Evolutionary conservation across 2,113 vertebrate genomes (phyloP).

Genomic region (Equus quagga): DNA sequence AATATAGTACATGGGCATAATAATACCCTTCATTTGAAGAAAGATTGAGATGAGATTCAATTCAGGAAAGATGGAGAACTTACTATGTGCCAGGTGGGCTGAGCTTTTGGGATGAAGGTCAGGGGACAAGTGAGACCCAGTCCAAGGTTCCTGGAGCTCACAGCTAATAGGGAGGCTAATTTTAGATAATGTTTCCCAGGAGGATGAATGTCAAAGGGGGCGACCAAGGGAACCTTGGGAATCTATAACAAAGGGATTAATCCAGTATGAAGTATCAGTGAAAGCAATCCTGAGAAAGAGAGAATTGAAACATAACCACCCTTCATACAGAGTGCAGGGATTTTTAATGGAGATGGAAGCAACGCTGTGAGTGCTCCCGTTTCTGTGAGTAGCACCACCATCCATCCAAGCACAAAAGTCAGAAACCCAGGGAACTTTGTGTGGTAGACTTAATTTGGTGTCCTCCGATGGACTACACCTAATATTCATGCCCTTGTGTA

Average conservation of each 20-base stretch:
- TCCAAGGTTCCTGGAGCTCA: background rate
- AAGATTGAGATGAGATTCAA: background rate
- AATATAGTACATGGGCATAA: background rate
- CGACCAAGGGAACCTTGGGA: background rate
- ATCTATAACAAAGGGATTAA: background rate
- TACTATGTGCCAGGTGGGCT: background rate
- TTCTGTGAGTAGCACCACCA: background rate
- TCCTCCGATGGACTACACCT: background rate
- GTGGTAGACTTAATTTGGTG: background rate
- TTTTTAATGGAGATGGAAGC: background rate
- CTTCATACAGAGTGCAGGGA: background rate
- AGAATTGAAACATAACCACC: background rate
- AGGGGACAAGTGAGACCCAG: background rate
- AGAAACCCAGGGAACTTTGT: background rate
- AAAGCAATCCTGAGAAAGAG: slow-evolving; percentile 1
- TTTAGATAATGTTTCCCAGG: background rate
- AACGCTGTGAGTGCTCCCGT: background rate
- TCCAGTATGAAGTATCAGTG: background rate
- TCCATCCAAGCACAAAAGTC: background rate
- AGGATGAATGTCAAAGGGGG: background rate
- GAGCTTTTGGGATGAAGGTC: background rate
- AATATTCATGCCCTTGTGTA: background rate
- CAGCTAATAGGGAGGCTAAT: background rate
- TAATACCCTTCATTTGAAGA: slow-evolving; percentile 19
- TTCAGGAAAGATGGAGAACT: slow-evolving; percentile 14